Base-by-base conservation (phyloP, 92 coral and sea anemone species). In the Isaurus tuberculatus region DNA sequence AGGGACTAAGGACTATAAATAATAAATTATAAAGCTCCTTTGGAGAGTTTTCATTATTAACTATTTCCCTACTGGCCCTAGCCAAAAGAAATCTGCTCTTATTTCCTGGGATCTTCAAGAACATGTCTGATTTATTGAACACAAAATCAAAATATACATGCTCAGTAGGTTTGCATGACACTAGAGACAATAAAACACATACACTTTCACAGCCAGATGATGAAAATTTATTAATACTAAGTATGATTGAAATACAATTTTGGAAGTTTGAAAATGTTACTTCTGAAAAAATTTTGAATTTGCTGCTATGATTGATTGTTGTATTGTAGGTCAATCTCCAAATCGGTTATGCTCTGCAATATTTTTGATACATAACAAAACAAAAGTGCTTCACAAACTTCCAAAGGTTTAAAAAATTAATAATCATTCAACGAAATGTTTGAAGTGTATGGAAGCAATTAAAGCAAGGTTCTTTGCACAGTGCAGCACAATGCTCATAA, bases 131-230 rank as follows among this genome's bases (percentile, higher is more conserved):
- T n/a, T 51, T 51, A 3, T 51, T 51, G 60, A 51, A 51, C 60
- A 51, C 60, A 51, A 51, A 51, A 51, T 19, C n/a, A n/a, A n/a
- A n/a, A n/a, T n/a, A n/a, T n/a, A n/a, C n/a, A n/a, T n/a, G n/a
- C n/a, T n/a, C n/a, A 14, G 60, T 51, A 51, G 60, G 60, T 51
- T 51, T 51, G 60, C 60, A 51, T 51, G 60, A 51, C 60, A 51
- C 60, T 4, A 51, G 60, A 51, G 60, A 14, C 60, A 51, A 51
- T 51, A 19, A 51, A 51, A 51, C 20, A 51, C 60, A 51, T 3
- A 51, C 60, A 13, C 0, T 51, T 51, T 51, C 60, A 51, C 60
- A 51, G n/a, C n/a, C n/a, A n/a, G n/a, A n/a, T n/a, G n/a, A n/a
- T n/a, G n/a, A n/a, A n/a, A n/a, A n/a, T n/a, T 51, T 51, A 51